Percentiles rank a stretch among this genome's conserved stretches.
Evolutionary conservation across 2,888 invertebrate species (phyloP).

Genomic region (Unio pictorum): DNA sequence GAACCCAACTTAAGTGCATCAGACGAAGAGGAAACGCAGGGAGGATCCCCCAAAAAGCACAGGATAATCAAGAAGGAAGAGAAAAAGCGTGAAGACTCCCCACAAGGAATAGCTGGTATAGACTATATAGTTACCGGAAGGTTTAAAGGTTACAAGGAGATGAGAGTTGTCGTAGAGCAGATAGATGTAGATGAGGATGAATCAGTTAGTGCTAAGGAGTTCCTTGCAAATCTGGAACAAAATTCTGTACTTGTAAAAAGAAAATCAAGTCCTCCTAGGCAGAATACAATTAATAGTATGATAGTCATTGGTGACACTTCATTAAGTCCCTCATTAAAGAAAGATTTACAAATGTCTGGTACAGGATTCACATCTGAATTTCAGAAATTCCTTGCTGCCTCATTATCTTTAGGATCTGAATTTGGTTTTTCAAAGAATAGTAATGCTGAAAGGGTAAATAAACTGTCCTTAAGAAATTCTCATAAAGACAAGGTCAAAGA

Average conservation of each 20-base stretch:
- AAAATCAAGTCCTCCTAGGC: background rate
- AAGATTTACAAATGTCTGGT: background rate
- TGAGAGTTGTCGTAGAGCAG: slow-evolving; percentile 54
- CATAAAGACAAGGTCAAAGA: no score
- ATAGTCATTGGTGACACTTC: slow-evolving; percentile 5
- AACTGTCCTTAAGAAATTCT: no score
- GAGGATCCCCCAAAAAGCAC: slow-evolving; percentile 5
- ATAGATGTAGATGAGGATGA: slow-evolving; percentile 20
- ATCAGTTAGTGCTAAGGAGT: slow-evolving; percentile 4
- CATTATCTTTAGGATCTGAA: no score
- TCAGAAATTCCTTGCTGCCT: slow-evolving; percentile 26
- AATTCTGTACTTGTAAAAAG: background rate
- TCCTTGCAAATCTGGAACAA: background rate
- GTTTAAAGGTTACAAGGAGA: slow-evolving; percentile 57
- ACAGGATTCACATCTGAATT: slow-evolving; percentile 32
- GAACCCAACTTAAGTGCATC: background rate
- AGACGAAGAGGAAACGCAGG: background rate
- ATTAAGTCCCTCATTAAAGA: no score
- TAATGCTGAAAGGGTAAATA: no score
- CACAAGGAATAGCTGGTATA: slow-evolving; percentile 37
- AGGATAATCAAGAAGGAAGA: slow-evolving; percentile 17
- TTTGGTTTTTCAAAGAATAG: no score
- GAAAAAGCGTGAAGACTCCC: slow-evolving; percentile 9
- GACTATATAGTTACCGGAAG: slow-evolving; percentile 58
- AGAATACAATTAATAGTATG: slow-evolving; percentile 7